Percentiles rank a stretch among this genome's conserved stretches.
phyloP scores from a whole-genome alignment of 2,888 invertebrate genomes.

The Resseliella maxima region DNA sequence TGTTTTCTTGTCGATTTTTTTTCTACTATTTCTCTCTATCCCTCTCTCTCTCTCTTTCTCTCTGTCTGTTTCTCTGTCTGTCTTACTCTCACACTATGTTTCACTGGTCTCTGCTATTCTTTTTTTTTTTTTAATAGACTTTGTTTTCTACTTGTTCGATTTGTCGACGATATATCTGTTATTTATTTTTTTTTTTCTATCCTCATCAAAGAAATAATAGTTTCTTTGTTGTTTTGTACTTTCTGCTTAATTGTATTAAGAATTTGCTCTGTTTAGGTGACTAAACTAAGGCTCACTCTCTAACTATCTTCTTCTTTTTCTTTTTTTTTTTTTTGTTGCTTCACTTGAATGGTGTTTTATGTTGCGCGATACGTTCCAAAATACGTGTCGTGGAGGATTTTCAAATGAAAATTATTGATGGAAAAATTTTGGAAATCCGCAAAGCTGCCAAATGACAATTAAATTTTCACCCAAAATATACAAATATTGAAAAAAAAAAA shows the following conservation, averaged over 20 bases:
- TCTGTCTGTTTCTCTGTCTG: neutral
- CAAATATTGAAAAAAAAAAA: too few species aligned
- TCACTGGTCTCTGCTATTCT: too few species aligned
- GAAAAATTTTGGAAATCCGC: too few species aligned
- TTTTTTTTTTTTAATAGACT: neutral
- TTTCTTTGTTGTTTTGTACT: conserved; percentile 21
- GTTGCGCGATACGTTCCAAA: neutral
- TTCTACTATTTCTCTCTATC: neutral
- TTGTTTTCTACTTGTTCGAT: neutral
- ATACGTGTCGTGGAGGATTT: conserved; percentile 6
- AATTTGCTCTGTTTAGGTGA: conserved; percentile 3
- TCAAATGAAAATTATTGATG: too few species aligned
- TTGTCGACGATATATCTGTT: neutral
- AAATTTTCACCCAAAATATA: too few species aligned
- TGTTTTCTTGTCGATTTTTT: neutral
- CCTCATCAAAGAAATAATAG: neutral
- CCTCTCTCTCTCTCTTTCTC: neutral
- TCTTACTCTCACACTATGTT: too few species aligned
- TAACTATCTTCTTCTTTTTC: neutral
- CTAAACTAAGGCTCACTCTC: neutral
- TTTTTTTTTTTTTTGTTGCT: neutral
- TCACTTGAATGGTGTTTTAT: too few species aligned
- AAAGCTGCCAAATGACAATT: neutral
- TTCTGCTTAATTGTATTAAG: conserved; percentile 42
- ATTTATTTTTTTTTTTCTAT: neutral